A percentile compares a stretch with the other conserved stretches of the same genome.
Evolutionary conservation across 2,797 vertebrate genomes (phyloP).

Genomic region (Xiphorhynchus erythropygius): DNA sequence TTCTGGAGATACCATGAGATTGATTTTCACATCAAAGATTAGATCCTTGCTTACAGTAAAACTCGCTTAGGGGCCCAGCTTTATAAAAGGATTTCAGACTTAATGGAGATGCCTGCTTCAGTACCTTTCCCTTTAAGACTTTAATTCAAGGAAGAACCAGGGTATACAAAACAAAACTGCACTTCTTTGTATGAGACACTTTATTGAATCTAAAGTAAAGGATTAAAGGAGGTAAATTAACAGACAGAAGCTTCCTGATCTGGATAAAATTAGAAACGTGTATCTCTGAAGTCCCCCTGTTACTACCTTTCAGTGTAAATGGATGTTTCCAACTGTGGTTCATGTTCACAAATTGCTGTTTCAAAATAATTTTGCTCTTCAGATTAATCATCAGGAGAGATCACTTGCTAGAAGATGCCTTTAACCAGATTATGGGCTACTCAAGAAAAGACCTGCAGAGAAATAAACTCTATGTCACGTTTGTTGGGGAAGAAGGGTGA

Average conservation of each 20-base stretch:
- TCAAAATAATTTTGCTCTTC: conserved; percentile 47
- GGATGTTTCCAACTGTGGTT: not conserved
- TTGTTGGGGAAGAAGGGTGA: conserved; percentile 97
- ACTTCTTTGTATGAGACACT: not conserved
- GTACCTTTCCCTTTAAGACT: not conserved
- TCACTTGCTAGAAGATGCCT: conserved; percentile 95
- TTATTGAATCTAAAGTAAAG: not conserved
- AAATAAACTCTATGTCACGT: conserved; percentile 95
- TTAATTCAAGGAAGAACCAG: not conserved
- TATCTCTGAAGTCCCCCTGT: not conserved
- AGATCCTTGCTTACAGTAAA: not conserved
- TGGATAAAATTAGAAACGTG: not conserved
- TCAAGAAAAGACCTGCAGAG: conserved; percentile 96
- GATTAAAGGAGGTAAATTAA: not conserved
- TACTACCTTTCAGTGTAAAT: not conserved
- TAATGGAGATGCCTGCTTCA: not conserved
- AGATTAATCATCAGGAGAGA: conserved; percentile 97
- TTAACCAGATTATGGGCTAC: conserved; percentile 99
- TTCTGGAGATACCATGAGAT: not conserved
- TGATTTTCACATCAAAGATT: not conserved
- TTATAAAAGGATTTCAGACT: not conserved
- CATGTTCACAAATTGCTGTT: not conserved
- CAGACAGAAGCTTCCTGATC: not conserved
- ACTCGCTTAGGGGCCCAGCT: not conserved
- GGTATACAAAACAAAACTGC: not conserved